Percentiles rank a stretch among this genome's conserved stretches.
Conservation (phyloP, 2,888 invertebrate genomes). For the Panzeria rudis region DNA sequence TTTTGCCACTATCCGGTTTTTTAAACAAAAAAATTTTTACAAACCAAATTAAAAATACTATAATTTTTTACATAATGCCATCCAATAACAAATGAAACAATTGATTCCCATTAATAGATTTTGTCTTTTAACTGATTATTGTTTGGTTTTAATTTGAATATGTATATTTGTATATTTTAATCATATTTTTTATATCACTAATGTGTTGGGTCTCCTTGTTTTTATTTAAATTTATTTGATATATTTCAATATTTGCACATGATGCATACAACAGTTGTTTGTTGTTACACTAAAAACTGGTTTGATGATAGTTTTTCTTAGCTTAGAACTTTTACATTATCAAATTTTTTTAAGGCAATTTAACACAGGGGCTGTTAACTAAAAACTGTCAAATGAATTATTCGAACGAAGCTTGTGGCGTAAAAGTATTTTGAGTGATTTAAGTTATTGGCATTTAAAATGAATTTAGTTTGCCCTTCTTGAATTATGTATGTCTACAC, state of each 20-base stretch:
- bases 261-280: neutral
- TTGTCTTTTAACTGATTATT: neutral
- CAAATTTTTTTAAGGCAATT: neutral
- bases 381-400: neutral
- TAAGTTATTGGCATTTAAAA: neutral
- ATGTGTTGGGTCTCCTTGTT: neutral
- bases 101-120: neutral
- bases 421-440: neutral
- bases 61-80: slow-evolving; percentile 1
- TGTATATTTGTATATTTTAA: slow-evolving; percentile 12
- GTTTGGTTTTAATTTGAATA: slow-evolving; percentile 20
- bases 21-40: neutral
- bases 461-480: neutral
- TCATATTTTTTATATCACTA: neutral
- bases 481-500: neutral
- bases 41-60: neutral
- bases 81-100: neutral
- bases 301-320: neutral
- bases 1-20: slow-evolving; percentile 39
- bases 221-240: neutral
- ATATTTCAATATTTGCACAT: neutral
- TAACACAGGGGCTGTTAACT: neutral
- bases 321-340: slow-evolving; percentile 25
- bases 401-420: neutral
- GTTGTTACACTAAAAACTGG: neutral